Conservation (phyloP, 2,113 vertebrate species). For the Platanista minor region DNA sequence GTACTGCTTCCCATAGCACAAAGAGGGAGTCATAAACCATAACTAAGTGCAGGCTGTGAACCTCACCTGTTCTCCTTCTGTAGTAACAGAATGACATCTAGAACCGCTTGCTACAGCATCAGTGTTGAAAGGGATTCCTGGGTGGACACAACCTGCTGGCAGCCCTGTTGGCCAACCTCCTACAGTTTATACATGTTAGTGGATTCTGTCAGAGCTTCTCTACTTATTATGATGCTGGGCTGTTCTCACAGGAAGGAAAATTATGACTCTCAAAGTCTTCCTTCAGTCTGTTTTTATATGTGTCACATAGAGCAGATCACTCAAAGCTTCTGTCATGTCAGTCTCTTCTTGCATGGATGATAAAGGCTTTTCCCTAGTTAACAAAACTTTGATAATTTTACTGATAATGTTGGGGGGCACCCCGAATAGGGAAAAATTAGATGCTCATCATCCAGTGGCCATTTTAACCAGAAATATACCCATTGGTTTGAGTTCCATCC, state of each 20-base stretch:
- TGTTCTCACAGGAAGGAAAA: not conserved
- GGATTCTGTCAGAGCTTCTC: not conserved
- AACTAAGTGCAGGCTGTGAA: not conserved
- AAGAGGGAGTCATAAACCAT: not conserved
- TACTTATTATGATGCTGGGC: not conserved
- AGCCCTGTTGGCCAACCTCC: not conserved
- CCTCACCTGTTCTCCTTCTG: not conserved
- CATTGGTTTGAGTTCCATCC: not conserved
- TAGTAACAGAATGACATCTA: not conserved
- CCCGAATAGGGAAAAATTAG: not conserved
- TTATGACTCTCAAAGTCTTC: not conserved
- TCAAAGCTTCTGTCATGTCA: not conserved
- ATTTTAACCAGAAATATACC: not conserved
- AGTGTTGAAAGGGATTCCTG: not conserved
- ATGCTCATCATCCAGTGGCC: not conserved
- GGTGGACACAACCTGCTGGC: not conserved
- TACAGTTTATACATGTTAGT: not conserved
- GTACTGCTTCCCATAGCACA: not conserved
- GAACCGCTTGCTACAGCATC: not conserved
- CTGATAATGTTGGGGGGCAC: not conserved
- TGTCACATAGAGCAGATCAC: accelerated
- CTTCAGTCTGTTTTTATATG: not conserved
- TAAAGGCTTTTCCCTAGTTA: not conserved
- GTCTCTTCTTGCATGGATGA: not conserved
- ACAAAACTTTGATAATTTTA: not conserved